Evolutionary conservation across 2,888 invertebrate genomes (phyloP).

Genomic region (Choreutis nemorana): DNA sequence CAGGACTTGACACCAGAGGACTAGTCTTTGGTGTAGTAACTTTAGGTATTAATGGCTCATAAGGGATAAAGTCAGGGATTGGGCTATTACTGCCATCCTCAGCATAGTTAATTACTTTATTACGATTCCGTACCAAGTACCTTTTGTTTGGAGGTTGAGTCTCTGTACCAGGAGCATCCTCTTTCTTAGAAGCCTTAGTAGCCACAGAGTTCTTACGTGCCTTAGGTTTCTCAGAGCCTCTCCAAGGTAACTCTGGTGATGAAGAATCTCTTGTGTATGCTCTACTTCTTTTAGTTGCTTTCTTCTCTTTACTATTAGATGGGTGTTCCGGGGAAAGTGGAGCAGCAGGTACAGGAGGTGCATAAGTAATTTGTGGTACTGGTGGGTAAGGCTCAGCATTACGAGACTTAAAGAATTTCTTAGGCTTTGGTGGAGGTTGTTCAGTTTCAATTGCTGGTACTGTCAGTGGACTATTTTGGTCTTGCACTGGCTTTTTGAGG

Average conservation of each 20-base stretch:
- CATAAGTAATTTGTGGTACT: constrained; percentile 59
- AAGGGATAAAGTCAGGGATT: constrained; percentile 49
- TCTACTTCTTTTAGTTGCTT: constrained; percentile 37
- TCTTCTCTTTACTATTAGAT: constrained; percentile 47
- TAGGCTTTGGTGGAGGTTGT: constrained; percentile 74
- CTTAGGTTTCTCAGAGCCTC: constrained; percentile 49
- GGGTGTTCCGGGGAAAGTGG: constrained; percentile 54
- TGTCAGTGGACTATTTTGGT: constrained; percentile 62
- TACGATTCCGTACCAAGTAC: constrained; percentile 61
- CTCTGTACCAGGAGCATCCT: constrained; percentile 38
- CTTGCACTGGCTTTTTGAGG: constrained; percentile 56
- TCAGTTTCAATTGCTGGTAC: constrained; percentile 61
- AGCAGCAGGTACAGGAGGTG: constrained; percentile 51
- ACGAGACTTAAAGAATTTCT: constrained; percentile 90
- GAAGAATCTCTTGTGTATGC: constrained; percentile 52
- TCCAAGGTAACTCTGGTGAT: constrained; percentile 53
- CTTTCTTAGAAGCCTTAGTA: constrained; percentile 53
- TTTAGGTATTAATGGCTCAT: constrained; percentile 30
- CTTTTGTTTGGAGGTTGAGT: constrained; percentile 59
- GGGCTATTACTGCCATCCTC: constrained; percentile 68
- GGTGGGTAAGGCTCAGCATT: constrained; percentile 71
- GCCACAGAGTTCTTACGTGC: constrained; percentile 44
- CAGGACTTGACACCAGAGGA: constrained; percentile 43
- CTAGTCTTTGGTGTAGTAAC: constrained; percentile 36
- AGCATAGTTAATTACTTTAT: constrained; percentile 70